A percentile compares a stretch with the other conserved stretches of the same genome.
Conservation (phyloP, 30 jellyfish, hydroid and myxozoan genomes). For the Aurelia sp. region DNA sequence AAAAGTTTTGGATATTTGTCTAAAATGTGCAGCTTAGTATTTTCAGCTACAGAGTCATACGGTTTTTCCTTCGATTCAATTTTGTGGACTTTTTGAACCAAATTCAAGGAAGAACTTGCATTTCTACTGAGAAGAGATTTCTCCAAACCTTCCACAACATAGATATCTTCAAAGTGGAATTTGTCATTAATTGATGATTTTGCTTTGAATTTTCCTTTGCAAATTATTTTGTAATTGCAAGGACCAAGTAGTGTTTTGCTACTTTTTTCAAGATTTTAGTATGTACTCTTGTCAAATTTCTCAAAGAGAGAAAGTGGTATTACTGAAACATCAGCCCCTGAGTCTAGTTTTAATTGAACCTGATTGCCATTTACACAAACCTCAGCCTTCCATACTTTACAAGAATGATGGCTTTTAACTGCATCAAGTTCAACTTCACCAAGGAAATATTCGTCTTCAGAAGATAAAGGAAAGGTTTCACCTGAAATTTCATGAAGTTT, state of each 20-base stretch:
- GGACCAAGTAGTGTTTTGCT: no score
- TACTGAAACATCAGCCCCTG: constrained; percentile 16
- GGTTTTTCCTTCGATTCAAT: no score
- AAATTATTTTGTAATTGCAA: no score
- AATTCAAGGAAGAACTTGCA: no score
- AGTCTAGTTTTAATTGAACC: not conserved
- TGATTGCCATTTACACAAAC: not conserved
- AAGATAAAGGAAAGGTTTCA: constrained; percentile 14
- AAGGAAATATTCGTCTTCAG: not conserved
- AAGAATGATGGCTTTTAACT: not conserved
- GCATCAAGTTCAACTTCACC: constrained; percentile 21
- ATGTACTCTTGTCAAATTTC: not conserved
- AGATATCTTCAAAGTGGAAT: no score
- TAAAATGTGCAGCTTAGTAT: not conserved
- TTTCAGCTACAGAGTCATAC: not conserved
- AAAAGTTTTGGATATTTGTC: not conserved
- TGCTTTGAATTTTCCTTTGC: no score
- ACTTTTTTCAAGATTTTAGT: not conserved
- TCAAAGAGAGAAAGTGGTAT: not conserved
- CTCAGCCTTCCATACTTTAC: no score
- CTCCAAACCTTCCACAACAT: no score
- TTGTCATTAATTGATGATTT: no score
- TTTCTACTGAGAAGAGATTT: no score
- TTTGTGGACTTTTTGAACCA: no score
- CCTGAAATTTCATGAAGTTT: not conserved